Evolutionary conservation across 2,797 vertebrate genomes (phyloP).

Genomic region (Myotis pilosus): DNA sequence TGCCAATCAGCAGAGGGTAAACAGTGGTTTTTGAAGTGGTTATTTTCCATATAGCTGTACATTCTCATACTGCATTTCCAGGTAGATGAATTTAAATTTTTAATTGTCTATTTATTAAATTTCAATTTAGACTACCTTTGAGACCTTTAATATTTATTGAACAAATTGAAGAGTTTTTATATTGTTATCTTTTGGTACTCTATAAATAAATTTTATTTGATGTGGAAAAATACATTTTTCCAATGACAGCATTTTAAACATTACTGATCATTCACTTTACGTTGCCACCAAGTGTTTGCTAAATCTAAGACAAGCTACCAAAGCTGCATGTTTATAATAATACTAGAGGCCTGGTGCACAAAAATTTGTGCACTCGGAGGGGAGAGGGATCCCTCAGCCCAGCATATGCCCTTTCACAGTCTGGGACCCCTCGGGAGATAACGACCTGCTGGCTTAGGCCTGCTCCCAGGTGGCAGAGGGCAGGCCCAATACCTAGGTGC

Average conservation of each 20-base stretch:
- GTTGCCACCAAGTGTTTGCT: neutral
- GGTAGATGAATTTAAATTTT: slow-evolving; percentile 47
- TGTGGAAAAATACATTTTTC: slow-evolving; percentile 11
- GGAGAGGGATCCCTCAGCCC: too few species aligned
- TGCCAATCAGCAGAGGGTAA: slow-evolving; percentile 68
- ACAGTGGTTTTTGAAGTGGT: slow-evolving; percentile 53
- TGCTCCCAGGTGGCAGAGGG: too few species aligned
- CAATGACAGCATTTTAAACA: slow-evolving; percentile 26
- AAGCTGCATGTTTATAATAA: neutral
- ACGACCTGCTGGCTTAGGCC: too few species aligned
- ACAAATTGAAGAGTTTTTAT: slow-evolving; percentile 22
- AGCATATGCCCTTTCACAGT: too few species aligned
- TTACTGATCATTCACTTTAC: slow-evolving; percentile 45
- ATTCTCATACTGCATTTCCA: slow-evolving; percentile 39
- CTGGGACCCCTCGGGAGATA: too few species aligned
- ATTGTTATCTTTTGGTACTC: neutral
- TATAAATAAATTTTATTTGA: slow-evolving; percentile 32
- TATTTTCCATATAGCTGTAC: slow-evolving; percentile 39
- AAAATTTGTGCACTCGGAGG: too few species aligned
- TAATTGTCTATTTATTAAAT: slow-evolving; percentile 28
- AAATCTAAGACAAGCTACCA: slow-evolving; percentile 30
- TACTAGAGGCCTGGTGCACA: neutral
- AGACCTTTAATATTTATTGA: neutral
- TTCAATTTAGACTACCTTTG: slow-evolving; percentile 36
- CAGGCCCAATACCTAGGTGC: too few species aligned